Base-by-base conservation (phyloP, 1,140 invertebrate genomes). In the Penaeus vannamei region DNA sequence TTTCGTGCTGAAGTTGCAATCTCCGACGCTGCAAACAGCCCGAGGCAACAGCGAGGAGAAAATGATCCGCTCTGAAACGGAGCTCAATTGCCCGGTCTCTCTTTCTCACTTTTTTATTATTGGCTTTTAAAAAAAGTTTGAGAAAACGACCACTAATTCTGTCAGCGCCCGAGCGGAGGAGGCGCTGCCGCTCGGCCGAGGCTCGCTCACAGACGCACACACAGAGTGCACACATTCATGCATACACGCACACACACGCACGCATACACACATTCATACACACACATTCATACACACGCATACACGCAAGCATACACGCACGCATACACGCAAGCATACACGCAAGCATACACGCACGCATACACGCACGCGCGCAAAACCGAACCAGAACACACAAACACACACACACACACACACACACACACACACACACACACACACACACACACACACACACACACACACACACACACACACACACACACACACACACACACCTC, bases 381-480 rank as follows among this genome's bases (percentile, higher is more conserved):
- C n/a, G n/a, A 19, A 64, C n/a, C 17, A 19, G n/a, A 19, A 64
- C 66, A 72, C 5, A 72, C 66, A 17, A 10, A 72, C 29, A 22
- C 66, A 72, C 66, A 17, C 32, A 72, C 66, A 72, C 8, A 64
- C 62, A 69, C 66, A 69, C 12, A 69, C 29, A 69, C 66, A 20
- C 66, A 72, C 22, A n/a, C 66, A 23, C 32, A 72, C 10, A 72
- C 29, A 69, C 29, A 69, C 29, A 69, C 29, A 69, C 29, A 69
- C 29, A 69, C 29, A 29, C 64, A 69, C 29, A 69, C 29, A 29
- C 64, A 69, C 64, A 69, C 29, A 69, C 29, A 69, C 29, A 69
- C 64, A 69, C 29, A 69, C 29, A 69, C 29, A 69, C 64, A 69
- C 29, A 69, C 29, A 69, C 64, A 69, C 29, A 69, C 66, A 72